Percentiles rank a stretch among this genome's conserved stretches.
phyloP scores from a whole-genome alignment of 1,140 invertebrate species.

The Dreissena polymorpha region DNA sequence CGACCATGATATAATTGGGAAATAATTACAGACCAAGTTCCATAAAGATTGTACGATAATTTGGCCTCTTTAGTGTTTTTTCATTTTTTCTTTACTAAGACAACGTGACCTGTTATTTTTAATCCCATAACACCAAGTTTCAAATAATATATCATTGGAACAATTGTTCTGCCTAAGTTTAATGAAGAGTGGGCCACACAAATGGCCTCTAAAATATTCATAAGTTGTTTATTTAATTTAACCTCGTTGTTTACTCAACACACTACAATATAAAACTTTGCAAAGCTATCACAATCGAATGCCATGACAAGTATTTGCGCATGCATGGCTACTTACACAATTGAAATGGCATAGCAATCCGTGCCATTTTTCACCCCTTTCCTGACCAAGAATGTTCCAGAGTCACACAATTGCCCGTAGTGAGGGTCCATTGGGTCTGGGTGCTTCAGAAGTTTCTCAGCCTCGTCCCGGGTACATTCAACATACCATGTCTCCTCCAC shows the following conservation, averaged over 20 bases:
- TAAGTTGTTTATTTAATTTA: too few relatives aligned
- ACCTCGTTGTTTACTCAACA: too few relatives aligned
- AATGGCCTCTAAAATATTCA: background rate
- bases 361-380: slow-evolving; percentile 83
- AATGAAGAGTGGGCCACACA: background rate
- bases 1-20: too few relatives aligned
- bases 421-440: background rate
- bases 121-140: background rate
- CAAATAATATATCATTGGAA: background rate
- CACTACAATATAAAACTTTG: too few relatives aligned
- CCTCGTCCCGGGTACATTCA: slow-evolving; percentile 87
- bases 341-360: slow-evolving; percentile 89
- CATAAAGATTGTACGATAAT: too few relatives aligned
- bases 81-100: too few relatives aligned
- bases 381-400: slow-evolving; percentile 95
- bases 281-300: background rate
- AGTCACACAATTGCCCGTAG: slow-evolving; percentile 82
- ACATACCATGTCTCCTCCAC: slow-evolving; percentile 88
- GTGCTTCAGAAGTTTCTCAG: slow-evolving; percentile 85
- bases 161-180: background rate
- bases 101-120: too few relatives aligned
- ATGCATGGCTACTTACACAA: slow-evolving; percentile 83
- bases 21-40: too few relatives aligned
- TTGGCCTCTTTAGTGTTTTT: too few relatives aligned
- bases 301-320: background rate